Evolutionary conservation across 2,113 vertebrate genomes (phyloP), one percentile per base, ranked within the genome.

Genomic region (Hippocampus comes): DNA sequence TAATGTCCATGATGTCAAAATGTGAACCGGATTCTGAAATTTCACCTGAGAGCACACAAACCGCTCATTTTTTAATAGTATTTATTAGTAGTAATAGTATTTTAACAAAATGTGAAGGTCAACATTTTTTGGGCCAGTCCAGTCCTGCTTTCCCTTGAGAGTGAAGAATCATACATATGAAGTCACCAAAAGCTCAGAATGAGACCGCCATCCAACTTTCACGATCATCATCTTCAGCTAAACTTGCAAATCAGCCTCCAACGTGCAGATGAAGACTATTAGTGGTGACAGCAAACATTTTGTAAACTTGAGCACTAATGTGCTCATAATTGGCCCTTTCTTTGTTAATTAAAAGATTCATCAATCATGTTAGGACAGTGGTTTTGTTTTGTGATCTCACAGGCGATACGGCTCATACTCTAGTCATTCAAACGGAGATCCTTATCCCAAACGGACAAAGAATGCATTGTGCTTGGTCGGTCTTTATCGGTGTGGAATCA

Each of bases 401-500:
- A 60, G 3, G 15, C 15, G 11, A 55, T 14, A 34, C 27, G 34
- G 27, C 59, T 60, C 27, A 30, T 2, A 9, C 27, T 7, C 15
- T 3, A 61, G 15, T 61, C 63, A 46, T 25, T 42, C 63, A 46
- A 12, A 48, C 1, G 2, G 41, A 48, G 43, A 66, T 48, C 43
- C 14, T 65, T 8, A 61, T 61, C 27, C 8, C 15, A 60, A 60
- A 18, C 6, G 27, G 59, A 34, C 53, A 34, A 61, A 60, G 14
- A 34, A 61, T 61, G 30, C 27, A 34, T 34, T 60, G 11, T 63
- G 18, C 18, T 60, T 20, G 30, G 7, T 41, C 8, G 61, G 42
- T 46, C 63, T 64, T n/a, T 66, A 66, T 66, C n/a, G 9, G 64
- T 46, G 64, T 46, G 42, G 63, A 46, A 65, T 61, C n/a, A 66